A percentile compares a stretch with the other conserved stretches of the same genome.
phyloP scores from a whole-genome alignment of 30 jellyfish, hydroid and myxozoan genomes.

The Aurelia aurita complex sp. Pacific region DNA sequence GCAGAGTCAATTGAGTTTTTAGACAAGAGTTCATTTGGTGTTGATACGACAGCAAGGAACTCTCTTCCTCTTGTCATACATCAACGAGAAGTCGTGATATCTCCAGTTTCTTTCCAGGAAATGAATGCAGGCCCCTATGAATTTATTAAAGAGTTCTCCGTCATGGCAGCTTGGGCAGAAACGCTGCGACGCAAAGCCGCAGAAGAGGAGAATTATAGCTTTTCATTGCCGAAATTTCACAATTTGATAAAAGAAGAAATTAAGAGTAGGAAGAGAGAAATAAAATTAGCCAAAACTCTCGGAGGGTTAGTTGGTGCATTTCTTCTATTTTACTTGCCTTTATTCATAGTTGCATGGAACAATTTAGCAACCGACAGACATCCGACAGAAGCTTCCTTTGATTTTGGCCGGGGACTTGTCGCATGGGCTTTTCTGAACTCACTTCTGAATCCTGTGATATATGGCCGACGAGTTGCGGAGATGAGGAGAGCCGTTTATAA shows the following conservation, averaged over 20 bases:
- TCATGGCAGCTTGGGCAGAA: conserved; percentile 59
- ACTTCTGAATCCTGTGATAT: conserved; percentile 19
- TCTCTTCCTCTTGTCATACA: no score
- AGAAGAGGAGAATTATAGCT: conserved; percentile 10
- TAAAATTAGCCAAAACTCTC: conserved; percentile 25
- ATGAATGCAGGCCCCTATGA: not conserved
- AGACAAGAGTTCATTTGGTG: no score
- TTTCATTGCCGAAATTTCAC: not conserved
- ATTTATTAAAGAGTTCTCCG: conserved; percentile 33
- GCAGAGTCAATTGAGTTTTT: no score
- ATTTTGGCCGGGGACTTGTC: conserved; percentile 27
- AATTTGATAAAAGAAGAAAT: conserved; percentile 13
- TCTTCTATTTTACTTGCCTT: conserved; percentile 24
- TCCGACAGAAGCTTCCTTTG: conserved; percentile 23
- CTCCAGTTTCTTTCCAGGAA: not conserved
- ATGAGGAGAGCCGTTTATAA: conserved; percentile 7
- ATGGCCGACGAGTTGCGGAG: conserved; percentile 24
- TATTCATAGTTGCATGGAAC: conserved; percentile 22
- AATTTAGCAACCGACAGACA: conserved; percentile 1
- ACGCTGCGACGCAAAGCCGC: conserved; percentile 26
- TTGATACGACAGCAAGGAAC: no score
- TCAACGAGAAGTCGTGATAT: not conserved
- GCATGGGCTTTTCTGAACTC: conserved; percentile 50
- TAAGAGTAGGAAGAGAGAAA: conserved; percentile 4
- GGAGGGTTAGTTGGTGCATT: conserved; percentile 35